phyloP scores from a whole-genome alignment of 2,113 vertebrate species.

The Sorex araneus region DNA sequence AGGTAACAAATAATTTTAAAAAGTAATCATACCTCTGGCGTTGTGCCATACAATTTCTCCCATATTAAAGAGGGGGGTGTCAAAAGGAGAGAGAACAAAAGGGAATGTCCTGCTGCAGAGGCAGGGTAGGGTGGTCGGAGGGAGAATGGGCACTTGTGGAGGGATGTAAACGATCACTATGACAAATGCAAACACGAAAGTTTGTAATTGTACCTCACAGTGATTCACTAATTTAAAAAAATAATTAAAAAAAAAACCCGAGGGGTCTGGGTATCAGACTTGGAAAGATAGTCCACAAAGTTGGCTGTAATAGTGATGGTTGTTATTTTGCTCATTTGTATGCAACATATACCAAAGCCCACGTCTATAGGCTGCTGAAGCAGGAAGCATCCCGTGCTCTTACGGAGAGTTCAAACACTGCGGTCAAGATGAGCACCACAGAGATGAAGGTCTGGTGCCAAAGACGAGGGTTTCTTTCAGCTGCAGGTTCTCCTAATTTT shows the following conservation, averaged over 20 bases:
- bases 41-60: constrained; percentile 87
- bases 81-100: too few species aligned
- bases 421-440: background rate
- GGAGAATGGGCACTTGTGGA: too few species aligned
- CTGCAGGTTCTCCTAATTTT: background rate
- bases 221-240: too few species aligned
- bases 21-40: constrained; percentile 84
- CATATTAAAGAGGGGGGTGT: constrained; percentile 42
- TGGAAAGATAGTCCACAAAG: constrained; percentile 47
- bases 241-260: too few species aligned
- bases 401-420: background rate
- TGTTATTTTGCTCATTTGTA: background rate
- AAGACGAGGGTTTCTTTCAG: background rate
- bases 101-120: too few species aligned
- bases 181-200: too few species aligned
- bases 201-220: too few species aligned
- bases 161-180: too few species aligned
- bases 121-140: too few species aligned
- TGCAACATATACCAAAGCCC: background rate
- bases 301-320: background rate
- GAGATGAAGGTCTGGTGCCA: background rate
- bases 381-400: background rate
- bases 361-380: background rate
- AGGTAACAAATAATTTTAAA: constrained; percentile 59
- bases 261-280: constrained; percentile 81